Conservation (phyloP, 2,888 invertebrate genomes). For the Neoscelio sp. region DNA sequence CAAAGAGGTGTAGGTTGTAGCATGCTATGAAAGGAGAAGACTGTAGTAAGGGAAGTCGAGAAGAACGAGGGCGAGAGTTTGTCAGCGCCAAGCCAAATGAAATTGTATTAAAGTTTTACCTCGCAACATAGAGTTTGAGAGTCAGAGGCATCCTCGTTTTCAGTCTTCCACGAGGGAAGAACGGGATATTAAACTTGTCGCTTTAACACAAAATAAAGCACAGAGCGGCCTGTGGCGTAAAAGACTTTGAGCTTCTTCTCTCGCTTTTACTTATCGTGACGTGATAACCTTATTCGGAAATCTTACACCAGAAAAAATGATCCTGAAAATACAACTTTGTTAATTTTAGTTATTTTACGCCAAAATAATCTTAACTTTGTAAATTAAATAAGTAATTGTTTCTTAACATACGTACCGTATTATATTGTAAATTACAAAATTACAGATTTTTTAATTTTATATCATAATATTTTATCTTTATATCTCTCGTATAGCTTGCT, state of each 20-base stretch:
- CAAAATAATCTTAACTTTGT: too few species aligned
- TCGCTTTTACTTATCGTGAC: slow-evolving; percentile 37
- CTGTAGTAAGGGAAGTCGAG: slow-evolving; percentile 65
- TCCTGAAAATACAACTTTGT: slow-evolving; percentile 18
- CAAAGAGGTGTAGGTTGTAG: slow-evolving; percentile 73
- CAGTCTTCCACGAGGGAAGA: slow-evolving; percentile 50
- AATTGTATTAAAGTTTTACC: slow-evolving; percentile 83
- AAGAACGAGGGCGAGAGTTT: slow-evolving; percentile 76
- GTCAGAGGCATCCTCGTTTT: slow-evolving; percentile 64
- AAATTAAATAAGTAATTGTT: too few species aligned
- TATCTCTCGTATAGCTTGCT: background rate
- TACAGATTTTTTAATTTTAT: too few species aligned
- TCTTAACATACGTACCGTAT: too few species aligned
- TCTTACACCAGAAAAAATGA: slow-evolving; percentile 19
- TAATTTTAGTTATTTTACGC: slow-evolving; percentile 1
- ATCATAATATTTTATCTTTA: too few species aligned
- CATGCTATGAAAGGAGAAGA: slow-evolving; percentile 28
- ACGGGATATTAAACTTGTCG: slow-evolving; percentile 82
- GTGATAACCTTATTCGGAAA: slow-evolving; percentile 48
- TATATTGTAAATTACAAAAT: too few species aligned
- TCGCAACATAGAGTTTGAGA: slow-evolving; percentile 70
- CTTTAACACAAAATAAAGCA: slow-evolving; percentile 82
- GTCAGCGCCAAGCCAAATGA: slow-evolving; percentile 82
- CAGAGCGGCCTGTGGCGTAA: slow-evolving; percentile 65
- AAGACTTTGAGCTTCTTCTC: slow-evolving; percentile 64